Evolutionary conservation across 2,797 vertebrate species (phyloP).

Genomic region (Characodon lateralis): DNA sequence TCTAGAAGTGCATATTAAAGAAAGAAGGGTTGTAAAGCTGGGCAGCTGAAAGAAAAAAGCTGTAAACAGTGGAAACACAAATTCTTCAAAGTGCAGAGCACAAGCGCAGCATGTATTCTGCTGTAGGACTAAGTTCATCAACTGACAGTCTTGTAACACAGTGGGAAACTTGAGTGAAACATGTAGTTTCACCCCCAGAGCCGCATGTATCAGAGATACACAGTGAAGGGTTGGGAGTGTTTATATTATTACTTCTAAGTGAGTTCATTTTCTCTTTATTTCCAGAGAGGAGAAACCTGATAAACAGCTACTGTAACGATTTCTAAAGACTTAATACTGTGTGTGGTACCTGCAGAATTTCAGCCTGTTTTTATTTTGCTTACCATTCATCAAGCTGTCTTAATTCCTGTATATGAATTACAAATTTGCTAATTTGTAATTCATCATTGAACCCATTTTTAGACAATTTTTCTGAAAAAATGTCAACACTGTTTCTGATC

Average conservation of each 20-base stretch:
- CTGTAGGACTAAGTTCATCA: conserved; percentile 3
- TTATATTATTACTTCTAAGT: not conserved
- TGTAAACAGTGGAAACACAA: conserved; percentile 4
- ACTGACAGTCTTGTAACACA: conserved; percentile 12
- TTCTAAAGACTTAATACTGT: not conserved
- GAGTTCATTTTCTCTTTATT: conserved; percentile 18
- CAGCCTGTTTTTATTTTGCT: not conserved
- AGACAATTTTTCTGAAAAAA: conserved; percentile 35
- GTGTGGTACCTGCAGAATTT: not conserved
- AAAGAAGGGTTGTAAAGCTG: conserved; percentile 14
- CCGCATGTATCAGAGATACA: conserved; percentile 4
- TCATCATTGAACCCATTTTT: conserved; percentile 10
- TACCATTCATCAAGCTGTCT: not conserved
- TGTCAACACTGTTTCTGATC: conserved; percentile 18
- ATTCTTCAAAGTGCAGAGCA: conserved; percentile 11
- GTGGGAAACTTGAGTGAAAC: conserved; percentile 30
- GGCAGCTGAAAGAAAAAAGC: conserved; percentile 26
- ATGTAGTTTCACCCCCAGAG: not conserved
- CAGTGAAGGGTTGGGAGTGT: conserved; percentile 1
- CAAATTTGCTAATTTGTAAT: conserved; percentile 13
- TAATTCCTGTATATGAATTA: not conserved
- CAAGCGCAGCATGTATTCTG: conserved; percentile 15
- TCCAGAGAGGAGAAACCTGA: not conserved
- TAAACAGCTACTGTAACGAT: not conserved
- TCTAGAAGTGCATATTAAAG: conserved; percentile 29